Evolutionary conservation across 2,113 vertebrate species (phyloP), one percentile per base, ranked within the genome.

Genomic region (Circaetus gallicus): DNA sequence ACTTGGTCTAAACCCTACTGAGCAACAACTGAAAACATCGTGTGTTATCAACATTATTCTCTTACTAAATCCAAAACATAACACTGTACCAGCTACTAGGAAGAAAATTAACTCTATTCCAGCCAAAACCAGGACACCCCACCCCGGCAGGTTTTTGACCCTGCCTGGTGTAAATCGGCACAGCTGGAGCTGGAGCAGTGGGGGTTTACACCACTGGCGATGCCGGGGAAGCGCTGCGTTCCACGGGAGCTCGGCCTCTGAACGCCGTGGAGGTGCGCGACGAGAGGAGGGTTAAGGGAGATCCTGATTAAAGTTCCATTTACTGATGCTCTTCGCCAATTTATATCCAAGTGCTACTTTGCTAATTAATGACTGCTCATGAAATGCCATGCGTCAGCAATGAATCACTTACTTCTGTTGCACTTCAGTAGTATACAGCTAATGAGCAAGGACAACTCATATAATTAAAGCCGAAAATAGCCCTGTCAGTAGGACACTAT

Each of bases 351-450:
- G 97, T 94, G 90, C 91, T 98, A 76, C 92, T 97, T 97, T 92
- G 87, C 93, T 98, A 98, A 98, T 98, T 98, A 98, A 98, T 98
- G 97, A 56, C 96, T 98, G 94, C 91, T 97, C 92, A 89, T 97
- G 98, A 98, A 98, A 98, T 96, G 90, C 97, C 96, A 90, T 80
- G 97, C 98, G 98, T 98, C 98, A 98, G 98, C 98, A 97, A 96
- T 97, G 98, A 98, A 97, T 98, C 98, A 98, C 97, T 98, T 98
- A 98, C 79, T 96, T 98, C 82, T 96, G 95, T 97, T 97, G 90
- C 95, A 97, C 96, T 98, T 98, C 96, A 97, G 47, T 96, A 93
- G 95, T 94, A 71, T 81, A 96, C 22, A 13, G 96, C 86, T 98
- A 98, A 98, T 97, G 98, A 98, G 96, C 94, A 97, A 97, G 97